Conservation (phyloP, 2,888 invertebrate genomes). For the Netelia fuscicornis region DNA sequence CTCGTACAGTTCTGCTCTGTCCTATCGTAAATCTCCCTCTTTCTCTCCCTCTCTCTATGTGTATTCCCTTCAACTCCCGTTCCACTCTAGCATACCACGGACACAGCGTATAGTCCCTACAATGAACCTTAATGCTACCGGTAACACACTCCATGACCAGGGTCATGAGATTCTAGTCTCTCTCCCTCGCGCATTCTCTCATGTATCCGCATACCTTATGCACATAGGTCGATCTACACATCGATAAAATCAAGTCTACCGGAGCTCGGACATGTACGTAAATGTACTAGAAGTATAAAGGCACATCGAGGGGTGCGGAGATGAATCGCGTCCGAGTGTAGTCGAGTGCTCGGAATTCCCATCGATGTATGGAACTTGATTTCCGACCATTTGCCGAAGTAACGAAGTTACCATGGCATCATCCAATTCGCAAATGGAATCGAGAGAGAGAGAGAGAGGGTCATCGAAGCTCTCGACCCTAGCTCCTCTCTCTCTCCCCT, state of each 20-base stretch:
- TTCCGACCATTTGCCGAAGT: conserved; percentile 76
- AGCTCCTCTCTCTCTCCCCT: conserved; percentile 4
- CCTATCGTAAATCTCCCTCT: conserved; percentile 27
- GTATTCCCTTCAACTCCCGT: background rate
- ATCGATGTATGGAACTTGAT: conserved; percentile 69
- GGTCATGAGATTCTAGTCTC: conserved; percentile 1
- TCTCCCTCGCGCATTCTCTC: background rate
- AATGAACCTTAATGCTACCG: conserved; percentile 47
- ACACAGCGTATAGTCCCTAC: background rate
- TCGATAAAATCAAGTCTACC: background rate
- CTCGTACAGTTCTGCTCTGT: conserved; percentile 18
- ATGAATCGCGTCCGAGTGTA: background rate
- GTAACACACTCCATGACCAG: conserved; percentile 25
- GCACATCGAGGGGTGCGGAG: conserved; percentile 6
- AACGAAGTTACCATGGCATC: conserved; percentile 76
- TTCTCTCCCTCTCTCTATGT: background rate
- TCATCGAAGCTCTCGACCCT: background rate
- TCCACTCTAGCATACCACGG: background rate
- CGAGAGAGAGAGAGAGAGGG: background rate
- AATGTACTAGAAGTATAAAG: conserved; percentile 8
- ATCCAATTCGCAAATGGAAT: conserved; percentile 71
- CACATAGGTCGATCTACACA: background rate
- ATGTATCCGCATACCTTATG: background rate
- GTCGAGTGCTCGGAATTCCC: conserved; percentile 44
- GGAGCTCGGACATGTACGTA: conserved; percentile 7